A percentile compares a stretch with the other conserved stretches of the same genome.
Conservation (phyloP, 2,113 vertebrate species). For the Accipiter cooperii region DNA sequence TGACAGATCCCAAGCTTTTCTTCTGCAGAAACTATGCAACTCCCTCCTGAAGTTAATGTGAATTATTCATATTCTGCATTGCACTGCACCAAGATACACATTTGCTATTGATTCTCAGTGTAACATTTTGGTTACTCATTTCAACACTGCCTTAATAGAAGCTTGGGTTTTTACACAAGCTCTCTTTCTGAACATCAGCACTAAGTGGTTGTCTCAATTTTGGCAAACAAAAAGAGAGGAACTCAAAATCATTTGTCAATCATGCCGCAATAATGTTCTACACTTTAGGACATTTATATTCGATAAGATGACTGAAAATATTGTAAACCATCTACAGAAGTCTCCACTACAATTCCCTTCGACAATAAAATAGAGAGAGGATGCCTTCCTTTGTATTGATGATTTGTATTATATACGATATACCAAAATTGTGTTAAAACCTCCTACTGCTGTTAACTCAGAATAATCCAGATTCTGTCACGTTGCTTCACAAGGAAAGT, state of each 20-base stretch:
- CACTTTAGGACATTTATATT: background rate
- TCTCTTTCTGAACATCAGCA: background rate
- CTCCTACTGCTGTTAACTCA: background rate
- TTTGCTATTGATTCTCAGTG: background rate
- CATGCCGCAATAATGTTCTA: background rate
- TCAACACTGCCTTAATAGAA: background rate
- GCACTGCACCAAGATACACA: background rate
- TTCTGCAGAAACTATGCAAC: slow-evolving; percentile 1
- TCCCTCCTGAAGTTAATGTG: background rate
- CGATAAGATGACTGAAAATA: background rate
- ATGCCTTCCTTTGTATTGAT: background rate
- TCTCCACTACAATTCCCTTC: background rate
- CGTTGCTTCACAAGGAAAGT: background rate
- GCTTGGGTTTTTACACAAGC: background rate
- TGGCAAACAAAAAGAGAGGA: background rate
- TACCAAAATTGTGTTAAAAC: background rate
- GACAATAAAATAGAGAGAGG: background rate
- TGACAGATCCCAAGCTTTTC: background rate
- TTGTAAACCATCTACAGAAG: background rate
- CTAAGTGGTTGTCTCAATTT: background rate
- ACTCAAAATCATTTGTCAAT: background rate
- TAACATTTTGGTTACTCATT: background rate
- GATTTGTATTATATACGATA: background rate
- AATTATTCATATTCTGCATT: slow-evolving; percentile 26
- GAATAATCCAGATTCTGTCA: background rate